Percentiles rank a stretch among this genome's conserved stretches.
Evolutionary conservation across 2,113 vertebrate genomes (phyloP).

Genomic region (Mesembrinibis cayennensis): DNA sequence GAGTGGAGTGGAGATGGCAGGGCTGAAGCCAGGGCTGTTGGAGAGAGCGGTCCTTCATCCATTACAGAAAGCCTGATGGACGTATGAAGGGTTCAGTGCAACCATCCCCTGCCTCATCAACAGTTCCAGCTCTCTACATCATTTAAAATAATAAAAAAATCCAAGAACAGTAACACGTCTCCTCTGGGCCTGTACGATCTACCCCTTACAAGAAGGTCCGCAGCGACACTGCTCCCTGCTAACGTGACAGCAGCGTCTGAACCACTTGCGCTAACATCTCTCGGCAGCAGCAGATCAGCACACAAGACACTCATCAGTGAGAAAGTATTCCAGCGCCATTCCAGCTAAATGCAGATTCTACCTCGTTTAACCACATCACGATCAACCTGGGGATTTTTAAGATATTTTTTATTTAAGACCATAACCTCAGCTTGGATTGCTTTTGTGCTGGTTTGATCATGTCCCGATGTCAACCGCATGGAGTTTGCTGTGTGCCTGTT

Average conservation of each 20-base stretch:
- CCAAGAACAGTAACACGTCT: neutral
- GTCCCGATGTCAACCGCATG: neutral
- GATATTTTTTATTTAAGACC: neutral
- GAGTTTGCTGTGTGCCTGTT: neutral
- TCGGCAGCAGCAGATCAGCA: neutral
- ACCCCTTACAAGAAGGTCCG: neutral
- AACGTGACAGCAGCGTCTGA: neutral
- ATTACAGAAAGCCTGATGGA: neutral
- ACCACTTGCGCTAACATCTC: neutral
- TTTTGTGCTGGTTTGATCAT: neutral
- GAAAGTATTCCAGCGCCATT: neutral
- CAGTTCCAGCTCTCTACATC: neutral
- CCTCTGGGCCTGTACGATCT: neutral
- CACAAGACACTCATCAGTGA: too few relatives aligned
- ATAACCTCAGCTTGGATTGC: neutral
- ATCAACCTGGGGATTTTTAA: neutral
- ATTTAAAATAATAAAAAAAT: neutral
- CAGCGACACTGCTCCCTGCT: too few relatives aligned
- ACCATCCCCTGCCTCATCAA: neutral
- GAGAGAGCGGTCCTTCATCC: neutral
- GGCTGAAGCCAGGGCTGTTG: neutral
- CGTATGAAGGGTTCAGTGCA: neutral
- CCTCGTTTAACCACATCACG: neutral
- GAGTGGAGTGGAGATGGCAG: neutral
- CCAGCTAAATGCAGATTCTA: neutral